Evolutionary conservation across 2,113 vertebrate species (phyloP).

Genomic region (Carlito syrichta): DNA sequence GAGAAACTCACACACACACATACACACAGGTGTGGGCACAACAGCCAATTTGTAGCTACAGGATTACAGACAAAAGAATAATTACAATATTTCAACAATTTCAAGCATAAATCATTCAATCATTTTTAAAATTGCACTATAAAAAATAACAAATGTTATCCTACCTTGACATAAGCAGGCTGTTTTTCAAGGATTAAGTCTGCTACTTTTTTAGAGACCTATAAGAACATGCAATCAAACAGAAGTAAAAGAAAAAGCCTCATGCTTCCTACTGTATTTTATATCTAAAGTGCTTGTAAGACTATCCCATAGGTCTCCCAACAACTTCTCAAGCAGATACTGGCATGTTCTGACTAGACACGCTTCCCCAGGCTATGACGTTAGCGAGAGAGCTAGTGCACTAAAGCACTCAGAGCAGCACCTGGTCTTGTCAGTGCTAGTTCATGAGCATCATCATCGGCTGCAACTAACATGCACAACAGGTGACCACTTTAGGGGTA

Average conservation of each 20-base stretch:
- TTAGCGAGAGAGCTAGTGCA: background rate
- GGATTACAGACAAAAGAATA: background rate
- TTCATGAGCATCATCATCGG: background rate
- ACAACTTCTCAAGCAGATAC: background rate
- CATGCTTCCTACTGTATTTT: background rate
- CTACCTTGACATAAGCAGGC: constrained; percentile 98
- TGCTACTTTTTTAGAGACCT: constrained; percentile 99
- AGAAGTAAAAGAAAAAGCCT: constrained; percentile 29
- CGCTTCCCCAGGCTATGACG: background rate
- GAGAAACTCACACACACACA: background rate
- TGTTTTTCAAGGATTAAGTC: constrained; percentile 99
- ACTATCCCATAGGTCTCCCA: background rate
- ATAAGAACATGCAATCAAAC: constrained; percentile 65
- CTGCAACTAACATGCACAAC: background rate
- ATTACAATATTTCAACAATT: constrained; percentile 19
- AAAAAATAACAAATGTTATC: constrained; percentile 57
- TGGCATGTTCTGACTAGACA: background rate
- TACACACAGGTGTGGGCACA: background rate
- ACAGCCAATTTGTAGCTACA: background rate
- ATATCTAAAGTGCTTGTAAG: constrained; percentile 27
- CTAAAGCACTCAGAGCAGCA: background rate
- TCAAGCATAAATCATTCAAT: background rate
- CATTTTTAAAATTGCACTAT: constrained; percentile 7
- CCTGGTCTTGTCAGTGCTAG: background rate
- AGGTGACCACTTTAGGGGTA: background rate